Base-by-base conservation (phyloP, 2,113 vertebrate species). In the Callocephalon fimbriatum region DNA sequence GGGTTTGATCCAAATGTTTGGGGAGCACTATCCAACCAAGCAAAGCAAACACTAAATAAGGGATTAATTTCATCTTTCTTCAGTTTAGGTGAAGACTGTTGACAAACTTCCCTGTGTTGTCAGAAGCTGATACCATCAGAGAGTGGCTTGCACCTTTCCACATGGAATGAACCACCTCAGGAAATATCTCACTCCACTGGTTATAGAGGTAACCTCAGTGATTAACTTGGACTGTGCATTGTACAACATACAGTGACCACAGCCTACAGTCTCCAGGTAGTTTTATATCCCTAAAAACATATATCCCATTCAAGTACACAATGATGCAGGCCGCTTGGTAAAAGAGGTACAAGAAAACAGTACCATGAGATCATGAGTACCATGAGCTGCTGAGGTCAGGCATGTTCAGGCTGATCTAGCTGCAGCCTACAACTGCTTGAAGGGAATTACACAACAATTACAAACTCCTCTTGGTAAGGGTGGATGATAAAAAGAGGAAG, bases 1-100 rank as follows among this genome's bases (percentile, higher is more conserved):
- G 42, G 54, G 19, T 4, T 8, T 31, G 18, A 45, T 6, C 3
- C 5, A 5, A 13, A 19, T 0, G 15, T 32, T 62, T 7, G 56
- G 44, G 38, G 65, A 71, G 31, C 31, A 3, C 6, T 32, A 11
- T 5, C 15, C 12, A 25, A 27, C 17, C 19, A 10, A 63, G 11
- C 23, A 44, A 47, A 47, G 12, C 7, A 1, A 25, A 26, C 7
- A 2, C 11, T 1, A 12, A 44, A 7, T 1, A 1, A 2, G 7
- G 45, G 37, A 13, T 44, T 45, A 2, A 7, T 29, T 54, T 65
- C 58, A 29, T 38, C 37, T 58, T 70, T 58, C 44, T 23, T 47
- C 2, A 31, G 15, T 27, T 31, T 7, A 9, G 27, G 5, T 48
- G 22, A 62, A 42, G 31, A 5, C 10, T 19, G 73, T 6, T 17